Base-by-base conservation (phyloP, 2,888 invertebrate genomes). In the Clistopyga incitator region DNA sequence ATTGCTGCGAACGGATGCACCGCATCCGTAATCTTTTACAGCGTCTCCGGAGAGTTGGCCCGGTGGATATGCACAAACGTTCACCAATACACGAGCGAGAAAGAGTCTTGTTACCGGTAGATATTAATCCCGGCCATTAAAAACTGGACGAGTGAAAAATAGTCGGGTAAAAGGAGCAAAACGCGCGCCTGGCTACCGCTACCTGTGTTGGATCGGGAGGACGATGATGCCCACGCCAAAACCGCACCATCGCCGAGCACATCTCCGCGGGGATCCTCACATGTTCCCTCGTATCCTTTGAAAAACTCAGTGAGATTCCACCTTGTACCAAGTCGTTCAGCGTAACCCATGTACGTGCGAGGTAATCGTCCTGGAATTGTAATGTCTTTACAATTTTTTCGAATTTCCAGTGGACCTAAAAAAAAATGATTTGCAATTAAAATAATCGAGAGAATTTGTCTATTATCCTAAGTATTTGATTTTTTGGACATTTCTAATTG, bases 91-190 rank as follows among this genome's bases (percentile, higher is more conserved):
- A 82, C 78, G 67, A 77, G 85, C 83, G 81, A 87, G 88, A 91
- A 91, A 92, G 93, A 92, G 90, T 93, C 93, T 92, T 93, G 93
- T 93, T 93, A 93, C 93, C 87, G 83, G 89, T 88, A 89, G 92
- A 92, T 93, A 93, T 93, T 92, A 93, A 93, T 93, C 91, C 92
- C 89, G 88, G 84, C 92, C 92, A 92, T 92, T 92, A 92, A 93
- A 92, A 92, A 92, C 89, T 90, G 90, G 91, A 90, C 90, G 92
- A 92, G 91, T 92, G 92, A 93, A 92, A 93, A 92, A 92, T 92
- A 89, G 90, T 89, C 85, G 90, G 86, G 89, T 87, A 89, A 90
- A 90, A 90, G 82, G 85, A 89, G 85, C 88, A 86, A 84, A 85
- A 85, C n/a, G 68, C 72, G 34, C 56, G 74, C 75, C 84, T 81